phyloP scores from a whole-genome alignment of 1,140 invertebrate genomes.

The Bursaphelenchus mucronatus region DNA sequence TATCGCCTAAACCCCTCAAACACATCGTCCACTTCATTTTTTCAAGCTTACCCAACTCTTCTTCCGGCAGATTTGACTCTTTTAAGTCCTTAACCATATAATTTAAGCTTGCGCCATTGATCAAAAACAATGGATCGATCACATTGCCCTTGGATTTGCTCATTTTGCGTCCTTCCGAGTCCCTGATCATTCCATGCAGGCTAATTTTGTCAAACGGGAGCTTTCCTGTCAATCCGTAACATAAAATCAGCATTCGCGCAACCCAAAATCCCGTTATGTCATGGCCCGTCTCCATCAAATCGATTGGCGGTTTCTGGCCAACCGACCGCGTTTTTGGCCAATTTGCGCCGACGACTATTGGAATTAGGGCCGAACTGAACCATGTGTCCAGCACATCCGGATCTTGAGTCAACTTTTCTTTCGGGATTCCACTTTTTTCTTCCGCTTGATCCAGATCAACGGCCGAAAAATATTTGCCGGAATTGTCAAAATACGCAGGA shows the following conservation, averaged over 20 bases:
- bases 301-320: slow-evolving; percentile 69
- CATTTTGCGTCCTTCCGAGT: slow-evolving; percentile 97
- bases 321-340: slow-evolving; percentile 72
- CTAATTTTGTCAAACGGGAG: slow-evolving; percentile 68
- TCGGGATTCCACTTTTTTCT: slow-evolving; percentile 13
- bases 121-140: slow-evolving; percentile 94
- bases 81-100: slow-evolving; percentile 61
- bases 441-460: slow-evolving; percentile 26
- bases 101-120: slow-evolving; percentile 78
- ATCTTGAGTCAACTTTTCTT: slow-evolving; percentile 65
- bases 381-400: slow-evolving; percentile 97
- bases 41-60: slow-evolving; percentile 42
- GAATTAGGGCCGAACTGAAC: slow-evolving; percentile 97
- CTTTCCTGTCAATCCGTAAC: slow-evolving; percentile 66
- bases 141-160: slow-evolving; percentile 97
- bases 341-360: slow-evolving; percentile 97
- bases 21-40: neutral
- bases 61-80: slow-evolving; percentile 34
- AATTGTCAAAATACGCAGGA: slow-evolving; percentile 74
- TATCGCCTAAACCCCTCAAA: no score
- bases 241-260: slow-evolving; percentile 87
- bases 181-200: slow-evolving; percentile 91
- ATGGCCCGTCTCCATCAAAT: slow-evolving; percentile 90
- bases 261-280: slow-evolving; percentile 99
- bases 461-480: slow-evolving; percentile 30